phyloP scores from a whole-genome alignment of 1,140 invertebrate genomes.

The Diabrotica undecimpunctata region DNA sequence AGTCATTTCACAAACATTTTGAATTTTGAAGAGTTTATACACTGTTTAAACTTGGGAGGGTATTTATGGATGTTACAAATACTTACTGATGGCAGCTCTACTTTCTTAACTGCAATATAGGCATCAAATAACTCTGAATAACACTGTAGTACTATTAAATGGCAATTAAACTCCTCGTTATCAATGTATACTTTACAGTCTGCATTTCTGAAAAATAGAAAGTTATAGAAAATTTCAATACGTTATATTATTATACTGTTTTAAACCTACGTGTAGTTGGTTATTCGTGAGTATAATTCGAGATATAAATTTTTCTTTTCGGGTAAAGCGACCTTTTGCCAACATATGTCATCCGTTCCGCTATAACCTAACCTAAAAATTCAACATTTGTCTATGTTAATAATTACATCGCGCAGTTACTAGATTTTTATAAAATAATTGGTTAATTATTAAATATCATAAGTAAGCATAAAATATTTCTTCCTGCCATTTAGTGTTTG shows the following conservation, averaged over 20 bases:
- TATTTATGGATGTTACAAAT: no score
- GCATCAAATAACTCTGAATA: constrained; percentile 57
- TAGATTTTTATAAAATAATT: no score
- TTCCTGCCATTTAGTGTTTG: no score
- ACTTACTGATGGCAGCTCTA: constrained; percentile 53
- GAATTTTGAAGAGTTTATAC: no score
- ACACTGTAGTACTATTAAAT: constrained; percentile 57
- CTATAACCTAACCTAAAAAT: constrained; percentile 50
- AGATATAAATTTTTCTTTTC: constrained; percentile 57
- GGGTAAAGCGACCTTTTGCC: constrained; percentile 52
- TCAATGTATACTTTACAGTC: constrained; percentile 56
- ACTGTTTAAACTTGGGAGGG: no score
- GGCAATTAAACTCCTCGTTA: constrained; percentile 57
- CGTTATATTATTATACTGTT: background rate
- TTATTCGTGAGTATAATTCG: constrained; percentile 53
- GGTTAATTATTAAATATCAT: no score
- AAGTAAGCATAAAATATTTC: no score
- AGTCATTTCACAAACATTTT: no score
- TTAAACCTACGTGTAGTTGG: constrained; percentile 51
- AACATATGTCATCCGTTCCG: constrained; percentile 50
- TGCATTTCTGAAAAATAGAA: constrained; percentile 50
- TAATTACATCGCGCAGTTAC: no score
- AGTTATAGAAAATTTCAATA: background rate
- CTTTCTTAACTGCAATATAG: constrained; percentile 47
- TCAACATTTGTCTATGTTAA: background rate